Evolutionary conservation across 1,140 invertebrate species (phyloP).

Genomic region (Drosophila sproati): DNA sequence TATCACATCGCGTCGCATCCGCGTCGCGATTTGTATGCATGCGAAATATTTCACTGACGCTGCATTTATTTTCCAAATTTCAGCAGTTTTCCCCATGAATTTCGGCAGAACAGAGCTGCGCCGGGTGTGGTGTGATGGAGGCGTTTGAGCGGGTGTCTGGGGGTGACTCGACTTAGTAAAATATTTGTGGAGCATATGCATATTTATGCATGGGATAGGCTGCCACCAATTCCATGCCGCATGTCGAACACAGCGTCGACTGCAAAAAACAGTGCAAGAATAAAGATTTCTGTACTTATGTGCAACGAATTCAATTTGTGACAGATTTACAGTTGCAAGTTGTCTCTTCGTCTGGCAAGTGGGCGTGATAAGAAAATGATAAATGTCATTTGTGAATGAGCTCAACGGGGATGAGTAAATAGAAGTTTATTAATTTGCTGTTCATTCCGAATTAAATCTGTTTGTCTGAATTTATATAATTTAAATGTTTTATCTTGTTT

Average conservation of each 20-base stretch:
- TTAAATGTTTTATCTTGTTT: neutral
- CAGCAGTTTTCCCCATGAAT: conserved; percentile 79
- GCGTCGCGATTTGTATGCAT: conserved; percentile 71
- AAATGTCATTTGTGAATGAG: conserved; percentile 9
- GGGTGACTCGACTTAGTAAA: conserved; percentile 50
- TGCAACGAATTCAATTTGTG: conserved; percentile 27
- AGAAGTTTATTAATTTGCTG: neutral
- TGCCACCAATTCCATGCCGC: conserved; percentile 10
- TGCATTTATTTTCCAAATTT: conserved; percentile 79
- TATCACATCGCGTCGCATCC: conserved; percentile 50
- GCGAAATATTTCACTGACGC: conserved; percentile 69
- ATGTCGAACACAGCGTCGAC: neutral
- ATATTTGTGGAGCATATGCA: conserved; percentile 76
- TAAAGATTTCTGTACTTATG: conserved; percentile 22
- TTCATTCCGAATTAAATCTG: neutral
- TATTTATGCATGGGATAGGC: conserved; percentile 73
- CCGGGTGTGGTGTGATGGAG: too few species aligned
- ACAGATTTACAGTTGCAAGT: conserved; percentile 1
- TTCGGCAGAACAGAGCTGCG: conserved; percentile 16
- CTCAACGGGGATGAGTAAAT: neutral
- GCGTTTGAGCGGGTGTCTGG: neutral
- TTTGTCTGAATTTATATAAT: neutral
- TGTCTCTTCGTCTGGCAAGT: neutral
- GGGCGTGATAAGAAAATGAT: conserved; percentile 25
- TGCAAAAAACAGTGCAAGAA: neutral